Base-by-base conservation (phyloP, 2,888 invertebrate genomes). In the Drosophila picticornis region DNA sequence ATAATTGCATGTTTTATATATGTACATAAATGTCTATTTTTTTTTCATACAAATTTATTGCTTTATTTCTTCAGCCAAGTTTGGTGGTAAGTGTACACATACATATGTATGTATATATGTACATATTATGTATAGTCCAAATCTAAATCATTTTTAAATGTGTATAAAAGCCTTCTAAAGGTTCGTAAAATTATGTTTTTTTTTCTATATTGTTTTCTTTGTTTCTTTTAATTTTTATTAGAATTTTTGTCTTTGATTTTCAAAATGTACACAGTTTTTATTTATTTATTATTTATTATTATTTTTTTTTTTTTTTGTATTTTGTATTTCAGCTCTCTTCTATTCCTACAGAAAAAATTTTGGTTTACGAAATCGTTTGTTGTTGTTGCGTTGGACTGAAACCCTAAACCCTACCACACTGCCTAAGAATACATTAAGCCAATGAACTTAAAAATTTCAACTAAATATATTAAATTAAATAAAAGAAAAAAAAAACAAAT, bases 271-370 rank as follows among this genome's bases (percentile, higher is more conserved):
- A 85, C 71, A 67, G 51, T 82, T 76, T 16, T 53, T 60, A 29
- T 68, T 58, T 31, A n/a, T 52, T n/a, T n/a, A 31, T 52, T 52
- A n/a, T 52, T 53, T 34, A 29, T 32, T 34, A 13, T 32, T 38
- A 1, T 52, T 68, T 36, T 38, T 31, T 52, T 68, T 36, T 38
- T 31, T 48, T 51, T 67, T 56, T 46, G 7, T 46, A 59, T 72
- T 83, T 83, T 72, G 70, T 84, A 63, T 77, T 80, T 83, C 68
- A 81, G 79, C 81, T 80, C 67, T 71, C 32, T 32, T 76, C 55
- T 82, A 83, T 72, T 63, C 74, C 84, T 84, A 84, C 71, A 78
- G 82, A 84, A 76, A 79, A 84, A 84, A 76, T 81, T 86, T 84
- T 86, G 84, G 86, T 84, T 85, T 84, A 64, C 81, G 82, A 84